Base-by-base conservation (phyloP, 1,140 invertebrate genomes). In the Meloidogyne floridensis region DNA sequence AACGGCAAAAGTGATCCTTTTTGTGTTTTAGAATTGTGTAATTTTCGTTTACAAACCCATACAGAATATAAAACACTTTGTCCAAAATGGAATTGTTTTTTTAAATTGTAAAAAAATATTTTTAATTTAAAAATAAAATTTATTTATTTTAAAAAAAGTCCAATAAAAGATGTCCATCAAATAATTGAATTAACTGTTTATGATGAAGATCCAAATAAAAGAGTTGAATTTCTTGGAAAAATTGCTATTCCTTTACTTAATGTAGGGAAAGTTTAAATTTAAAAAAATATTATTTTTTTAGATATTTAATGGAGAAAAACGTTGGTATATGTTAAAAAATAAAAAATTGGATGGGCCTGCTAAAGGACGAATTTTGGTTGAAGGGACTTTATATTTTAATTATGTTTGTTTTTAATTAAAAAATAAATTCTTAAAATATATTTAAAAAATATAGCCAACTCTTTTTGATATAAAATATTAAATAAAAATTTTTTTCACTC, bases 51-150 rank as follows among this genome's bases (percentile, higher is more conserved):
- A 65, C 96, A 98, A 91, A 99, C 97, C 0, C 96, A 98, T 90
- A 99, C 97, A 0, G 96, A 98, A 90, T 99, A 99, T 90, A 98
- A 98, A 91, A 99, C 97, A 0, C 91, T 99, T 3, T 93, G 94
- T 74, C 97, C 97, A 0, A 95, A 94, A 82, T 99, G 97, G 97
- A 96, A 98, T 91, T 98, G 98, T 92, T 95, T 98, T 84, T 99
- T 99, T 90, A 96, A 95, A 59, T 98, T 99, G 95, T 96, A 92
- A 94, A 94, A 93, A 78, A 43, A 20, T 32, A 32, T 32, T 20
- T 20, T 78, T 9, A 15, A 51, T 81, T 77, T 54, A 18, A 80
- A 20, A 11, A 11, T 11, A 0, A 73, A 75, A 11, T n/a, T 59
- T 18, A 4, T 15, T 80, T 59, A 6, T 13, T 72, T 70, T 78